These are phyloP conservation scores for Acrocephalus kingi DNA, from an alignment of 2,113 vertebrate species.

Conservation along the genomic window DNA sequence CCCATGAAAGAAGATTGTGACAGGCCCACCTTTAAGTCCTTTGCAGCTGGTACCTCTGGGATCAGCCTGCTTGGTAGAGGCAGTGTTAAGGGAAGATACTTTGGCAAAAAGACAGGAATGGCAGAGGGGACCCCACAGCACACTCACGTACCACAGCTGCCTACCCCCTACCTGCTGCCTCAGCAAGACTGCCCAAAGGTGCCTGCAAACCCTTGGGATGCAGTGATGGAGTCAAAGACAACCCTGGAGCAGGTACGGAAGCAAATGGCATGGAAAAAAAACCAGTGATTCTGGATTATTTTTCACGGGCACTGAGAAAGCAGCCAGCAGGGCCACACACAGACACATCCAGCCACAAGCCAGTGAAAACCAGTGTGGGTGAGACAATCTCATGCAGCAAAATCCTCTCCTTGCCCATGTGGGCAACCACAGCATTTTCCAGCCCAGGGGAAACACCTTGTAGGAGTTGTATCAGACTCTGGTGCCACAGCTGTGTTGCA, in stretches of 20 bases:
- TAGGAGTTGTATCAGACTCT: neutral
- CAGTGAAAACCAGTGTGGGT: neutral
- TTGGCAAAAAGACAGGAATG: neutral
- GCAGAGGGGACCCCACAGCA: neutral
- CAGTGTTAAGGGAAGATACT: neutral
- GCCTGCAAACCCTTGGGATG: neutral
- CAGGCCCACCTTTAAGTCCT: neutral
- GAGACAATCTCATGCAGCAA: neutral
- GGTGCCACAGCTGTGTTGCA: neutral
- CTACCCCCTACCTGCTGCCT: neutral
- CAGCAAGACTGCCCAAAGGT: neutral
- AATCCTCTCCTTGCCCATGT: neutral
- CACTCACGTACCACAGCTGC: neutral
- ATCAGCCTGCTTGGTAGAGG: neutral
- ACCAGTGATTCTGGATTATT: neutral
- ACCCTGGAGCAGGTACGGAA: rapidly evolving
- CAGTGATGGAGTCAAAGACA: neutral
- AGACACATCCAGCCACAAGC: neutral
- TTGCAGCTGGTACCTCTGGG: neutral
- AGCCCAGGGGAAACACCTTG: neutral
- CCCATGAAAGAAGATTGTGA: neutral
- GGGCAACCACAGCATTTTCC: neutral
- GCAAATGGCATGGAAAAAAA: neutral
- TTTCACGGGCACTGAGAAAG: neutral
- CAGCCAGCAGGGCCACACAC: neutral